These are phyloP conservation scores for Zaprionus vittiger DNA, from an alignment of 1,140 invertebrate genomes.

Conservation along the genomic window DNA sequence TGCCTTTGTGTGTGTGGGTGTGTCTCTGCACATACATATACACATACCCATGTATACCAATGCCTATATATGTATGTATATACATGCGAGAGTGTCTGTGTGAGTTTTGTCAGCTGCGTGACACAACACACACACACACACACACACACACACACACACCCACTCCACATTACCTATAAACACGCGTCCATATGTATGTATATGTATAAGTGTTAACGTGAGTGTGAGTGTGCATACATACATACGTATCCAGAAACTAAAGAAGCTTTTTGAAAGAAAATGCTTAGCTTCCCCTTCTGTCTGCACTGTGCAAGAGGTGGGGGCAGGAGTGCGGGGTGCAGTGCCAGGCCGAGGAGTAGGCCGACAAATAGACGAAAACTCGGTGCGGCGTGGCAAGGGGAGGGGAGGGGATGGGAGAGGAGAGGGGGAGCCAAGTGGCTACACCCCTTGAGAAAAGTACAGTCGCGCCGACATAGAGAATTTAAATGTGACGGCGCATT, in stretches of 20 bases:
- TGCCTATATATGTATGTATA: constrained; percentile 4
- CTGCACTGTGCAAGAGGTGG: no score
- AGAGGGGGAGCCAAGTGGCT: neutral
- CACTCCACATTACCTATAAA: neutral
- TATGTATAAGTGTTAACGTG: neutral
- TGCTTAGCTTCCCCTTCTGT: constrained; percentile 13
- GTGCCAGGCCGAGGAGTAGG: neutral
- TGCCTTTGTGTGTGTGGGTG: constrained; percentile 10
- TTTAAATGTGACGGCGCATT: neutral
- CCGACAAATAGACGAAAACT: neutral
- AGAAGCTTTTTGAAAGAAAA: constrained; percentile 38
- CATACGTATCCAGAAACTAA: constrained; percentile 9
- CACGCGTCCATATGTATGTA: neutral
- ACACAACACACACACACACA: neutral
- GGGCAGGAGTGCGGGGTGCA: neutral
- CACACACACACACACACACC: neutral
- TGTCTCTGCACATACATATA: neutral
- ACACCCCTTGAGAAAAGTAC: neutral
- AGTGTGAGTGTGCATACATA: neutral
- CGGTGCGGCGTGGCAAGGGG: neutral
- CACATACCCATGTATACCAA: neutral
- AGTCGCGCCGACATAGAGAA: neutral
- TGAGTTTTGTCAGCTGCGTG: constrained; percentile 4
- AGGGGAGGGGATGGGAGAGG: no score
- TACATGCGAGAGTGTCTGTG: neutral